These are phyloP conservation scores for Hypocryptadius cinnamomeus DNA, from an alignment of 2,113 vertebrate species.

Conservation along the genomic window DNA sequence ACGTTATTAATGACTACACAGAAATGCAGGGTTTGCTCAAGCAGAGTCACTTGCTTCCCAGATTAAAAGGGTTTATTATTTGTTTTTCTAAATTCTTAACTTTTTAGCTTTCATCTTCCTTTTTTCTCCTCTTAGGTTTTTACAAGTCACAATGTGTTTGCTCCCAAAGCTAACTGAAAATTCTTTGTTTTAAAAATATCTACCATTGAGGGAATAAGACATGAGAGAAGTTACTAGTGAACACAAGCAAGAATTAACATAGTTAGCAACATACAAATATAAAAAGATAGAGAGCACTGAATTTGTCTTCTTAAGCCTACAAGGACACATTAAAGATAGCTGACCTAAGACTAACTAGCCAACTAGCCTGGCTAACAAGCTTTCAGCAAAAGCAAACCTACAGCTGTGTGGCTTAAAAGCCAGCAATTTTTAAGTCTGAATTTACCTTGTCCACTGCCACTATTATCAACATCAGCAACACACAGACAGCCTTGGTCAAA, in stretches of 20 bases:
- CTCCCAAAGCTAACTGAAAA: neutral
- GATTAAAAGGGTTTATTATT: neutral
- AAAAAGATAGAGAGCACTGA: neutral
- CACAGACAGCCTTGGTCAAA: constrained; percentile 95
- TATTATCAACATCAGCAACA: constrained; percentile 92
- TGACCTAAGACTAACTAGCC: neutral
- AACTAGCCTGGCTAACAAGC: neutral
- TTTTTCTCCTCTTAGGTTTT: neutral
- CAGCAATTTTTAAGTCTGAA: neutral
- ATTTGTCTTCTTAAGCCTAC: neutral
- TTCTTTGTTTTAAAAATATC: neutral
- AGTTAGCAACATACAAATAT: neutral
- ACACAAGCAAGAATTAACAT: neutral
- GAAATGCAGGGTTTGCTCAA: neutral
- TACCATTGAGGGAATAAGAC: neutral
- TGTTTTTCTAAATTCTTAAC: neutral
- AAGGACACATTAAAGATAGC: neutral
- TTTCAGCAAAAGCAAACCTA: neutral
- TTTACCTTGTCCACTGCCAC: constrained; percentile 86
- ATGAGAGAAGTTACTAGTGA: neutral
- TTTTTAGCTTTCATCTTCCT: neutral
- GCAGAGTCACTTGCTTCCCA: neutral
- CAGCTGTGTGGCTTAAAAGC: neutral
- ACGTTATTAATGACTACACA: neutral
- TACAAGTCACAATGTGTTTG: neutral